These are phyloP conservation scores for Mythimna loreyi DNA, from an alignment of 2,888 invertebrate genomes.

Conservation along the genomic window DNA sequence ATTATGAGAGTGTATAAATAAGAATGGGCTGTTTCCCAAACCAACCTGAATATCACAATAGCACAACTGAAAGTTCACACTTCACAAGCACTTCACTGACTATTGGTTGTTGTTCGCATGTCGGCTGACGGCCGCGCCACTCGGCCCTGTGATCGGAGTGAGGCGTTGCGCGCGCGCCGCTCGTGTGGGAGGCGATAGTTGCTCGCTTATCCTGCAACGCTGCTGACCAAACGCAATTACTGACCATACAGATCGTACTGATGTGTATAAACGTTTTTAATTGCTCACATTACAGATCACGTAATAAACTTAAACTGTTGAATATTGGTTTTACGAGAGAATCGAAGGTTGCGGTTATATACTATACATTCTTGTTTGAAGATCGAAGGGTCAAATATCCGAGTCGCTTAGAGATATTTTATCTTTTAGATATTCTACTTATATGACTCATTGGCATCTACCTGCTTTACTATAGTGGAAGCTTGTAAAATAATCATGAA, in stretches of 20 bases:
- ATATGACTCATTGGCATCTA: conserved; percentile 14
- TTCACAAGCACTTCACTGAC: conserved; percentile 73
- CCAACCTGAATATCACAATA: conserved; percentile 76
- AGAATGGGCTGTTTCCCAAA: conserved; percentile 49
- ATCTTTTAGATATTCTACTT: not conserved
- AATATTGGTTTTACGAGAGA: conserved; percentile 20
- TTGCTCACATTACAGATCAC: conserved; percentile 62
- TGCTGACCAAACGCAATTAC: conserved; percentile 75
- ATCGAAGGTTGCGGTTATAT: conserved; percentile 22
- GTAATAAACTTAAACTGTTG: conserved; percentile 32
- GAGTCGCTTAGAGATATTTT: not conserved
- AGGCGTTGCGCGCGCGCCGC: conserved; percentile 81
- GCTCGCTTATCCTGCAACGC: conserved; percentile 80
- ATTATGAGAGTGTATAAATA: conserved; percentile 8
- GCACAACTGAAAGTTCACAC: conserved; percentile 68
- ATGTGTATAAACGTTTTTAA: conserved; percentile 63
- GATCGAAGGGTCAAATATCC: conserved; percentile 20
- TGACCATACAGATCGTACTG: conserved; percentile 62
- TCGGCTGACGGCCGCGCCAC: conserved; percentile 79
- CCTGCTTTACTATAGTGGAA: not conserved
- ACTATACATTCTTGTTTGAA: conserved; percentile 20
- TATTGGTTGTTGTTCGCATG: conserved; percentile 73
- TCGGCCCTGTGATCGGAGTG: conserved; percentile 80
- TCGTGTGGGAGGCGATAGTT: conserved; percentile 74
- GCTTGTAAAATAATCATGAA: conserved; percentile 19